phyloP scores from a whole-genome alignment of 2,888 invertebrate genomes.

The Zygaena filipendulae region DNA sequence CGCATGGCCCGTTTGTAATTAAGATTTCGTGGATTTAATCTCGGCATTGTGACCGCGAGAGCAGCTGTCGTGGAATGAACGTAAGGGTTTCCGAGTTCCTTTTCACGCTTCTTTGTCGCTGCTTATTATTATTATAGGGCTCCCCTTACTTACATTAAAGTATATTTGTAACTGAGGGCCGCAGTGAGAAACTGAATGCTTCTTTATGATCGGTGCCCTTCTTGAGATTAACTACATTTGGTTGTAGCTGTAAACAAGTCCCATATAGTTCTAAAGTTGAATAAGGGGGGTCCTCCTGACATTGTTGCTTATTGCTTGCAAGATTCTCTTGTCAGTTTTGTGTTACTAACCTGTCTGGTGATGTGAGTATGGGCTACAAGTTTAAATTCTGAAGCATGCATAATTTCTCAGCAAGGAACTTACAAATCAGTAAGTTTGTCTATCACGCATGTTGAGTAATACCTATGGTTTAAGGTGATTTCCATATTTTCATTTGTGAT shows the following conservation, averaged over 20 bases:
- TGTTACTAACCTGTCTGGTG: too few species aligned
- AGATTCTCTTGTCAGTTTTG: too few species aligned
- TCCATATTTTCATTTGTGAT: too few species aligned
- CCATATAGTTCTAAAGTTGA: conserved; percentile 15
- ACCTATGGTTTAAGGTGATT: too few species aligned
- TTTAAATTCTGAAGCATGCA: too few species aligned
- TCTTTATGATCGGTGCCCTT: conserved; percentile 45
- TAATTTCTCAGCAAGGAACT: too few species aligned
- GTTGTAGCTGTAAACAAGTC: conserved; percentile 56
- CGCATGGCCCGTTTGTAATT: conserved; percentile 34
- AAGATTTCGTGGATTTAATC: conserved; percentile 51
- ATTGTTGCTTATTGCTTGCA: too few species aligned
- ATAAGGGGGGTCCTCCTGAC: background rate
- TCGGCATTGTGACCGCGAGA: conserved; percentile 41
- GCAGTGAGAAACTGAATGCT: conserved; percentile 43
- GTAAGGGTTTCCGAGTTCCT: conserved; percentile 56
- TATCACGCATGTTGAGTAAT: too few species aligned
- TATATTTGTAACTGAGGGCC: conserved; percentile 41
- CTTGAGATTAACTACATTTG: conserved; percentile 50
- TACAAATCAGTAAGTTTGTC: too few species aligned
- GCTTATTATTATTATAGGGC: conserved; percentile 51
- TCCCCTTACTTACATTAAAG: conserved; percentile 51
- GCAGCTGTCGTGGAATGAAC: conserved; percentile 54
- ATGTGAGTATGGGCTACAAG: too few species aligned
- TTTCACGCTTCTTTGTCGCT: conserved; percentile 47